phyloP scores from a whole-genome alignment of 2,888 invertebrate genomes.

The Orchesellides sinensis region DNA sequence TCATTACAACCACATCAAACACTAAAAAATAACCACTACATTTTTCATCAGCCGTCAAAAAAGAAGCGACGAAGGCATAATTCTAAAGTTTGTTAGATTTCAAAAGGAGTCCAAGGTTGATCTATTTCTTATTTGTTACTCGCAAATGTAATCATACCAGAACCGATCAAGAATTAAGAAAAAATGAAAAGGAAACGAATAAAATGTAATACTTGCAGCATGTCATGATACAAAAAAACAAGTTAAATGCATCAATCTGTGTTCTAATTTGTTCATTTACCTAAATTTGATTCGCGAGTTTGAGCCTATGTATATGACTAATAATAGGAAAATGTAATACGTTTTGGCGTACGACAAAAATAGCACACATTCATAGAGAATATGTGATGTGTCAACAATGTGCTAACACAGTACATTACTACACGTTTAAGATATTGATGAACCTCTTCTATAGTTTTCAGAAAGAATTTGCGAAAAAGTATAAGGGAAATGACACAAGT shows the following conservation, averaged over 20 bases:
- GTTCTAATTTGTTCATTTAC: constrained; percentile 13
- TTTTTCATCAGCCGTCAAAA: constrained; percentile 4
- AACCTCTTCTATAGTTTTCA: no score
- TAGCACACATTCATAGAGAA: no score
- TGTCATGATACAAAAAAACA: constrained; percentile 15
- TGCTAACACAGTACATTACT: not conserved
- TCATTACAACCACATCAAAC: constrained; percentile 19
- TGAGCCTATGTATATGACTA: not conserved
- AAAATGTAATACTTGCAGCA: constrained; percentile 14
- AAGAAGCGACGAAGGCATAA: not conserved
- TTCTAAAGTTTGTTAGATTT: not conserved
- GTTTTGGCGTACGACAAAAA: no score
- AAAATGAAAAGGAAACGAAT: constrained; percentile 53
- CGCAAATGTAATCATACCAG: constrained; percentile 47
- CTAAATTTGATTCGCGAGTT: constrained; percentile 49
- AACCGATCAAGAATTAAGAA: constrained; percentile 55
- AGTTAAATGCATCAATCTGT: constrained; percentile 21
- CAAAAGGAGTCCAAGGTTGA: constrained; percentile 56
- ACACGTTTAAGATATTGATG: no score
- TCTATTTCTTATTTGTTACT: constrained; percentile 45
- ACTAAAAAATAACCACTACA: no score
- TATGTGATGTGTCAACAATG: not conserved
- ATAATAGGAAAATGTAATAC: no score
- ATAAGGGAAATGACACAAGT: constrained; percentile 31
- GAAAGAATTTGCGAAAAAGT: constrained; percentile 22